Evolutionary conservation across 2,113 vertebrate species (phyloP), one percentile per base, ranked within the genome.

Genomic region (Perccottus glenii): DNA sequence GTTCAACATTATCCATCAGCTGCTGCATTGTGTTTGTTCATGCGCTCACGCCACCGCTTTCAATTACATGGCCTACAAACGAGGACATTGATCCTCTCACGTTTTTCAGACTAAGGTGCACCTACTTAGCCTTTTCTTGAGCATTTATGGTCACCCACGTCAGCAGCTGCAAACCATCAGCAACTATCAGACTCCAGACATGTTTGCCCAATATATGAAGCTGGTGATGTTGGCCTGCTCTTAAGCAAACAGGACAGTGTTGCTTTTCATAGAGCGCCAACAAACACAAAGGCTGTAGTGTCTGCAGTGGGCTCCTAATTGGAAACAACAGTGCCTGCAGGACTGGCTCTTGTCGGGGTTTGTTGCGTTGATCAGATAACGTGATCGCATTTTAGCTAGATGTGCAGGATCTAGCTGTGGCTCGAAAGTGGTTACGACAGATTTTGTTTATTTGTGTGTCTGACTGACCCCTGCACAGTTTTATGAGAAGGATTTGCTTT

Each of bases 51-150:
- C 74, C 73, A 71, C 61, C 78, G 57, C 75, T 84, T 80, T 85
- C 71, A 87, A 81, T 91, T 89, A 87, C 84, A 89, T 62, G 77
- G 74, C 58, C 79, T 75, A 69, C 86, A 77, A 87, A 79, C 73
- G 57, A 47, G 53, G 36, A 51, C 81, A 84, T 81, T 80, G 84
- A 90, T 86, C 78, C 74, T 52, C 67, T 81, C 87, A 73, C 70
- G 46, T 64, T 73, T 55, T 67, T 62, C 65, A 61, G 63, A 43
- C 58, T 38, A 63, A 84, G 71, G 75, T 78, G 49, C 40, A 44
- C 71, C 78, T 57, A 35, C 78, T 76, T 74, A 60, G 70, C 46
- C 52, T 64, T 53, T 44, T 67, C 48, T 50, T 4, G 61, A 35
- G 47, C 60, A 48, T 71, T 74, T 15, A 40, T 11, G 50, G 43